Conservation (phyloP, 2,797 vertebrate species). For the Merluccius polli region DNA sequence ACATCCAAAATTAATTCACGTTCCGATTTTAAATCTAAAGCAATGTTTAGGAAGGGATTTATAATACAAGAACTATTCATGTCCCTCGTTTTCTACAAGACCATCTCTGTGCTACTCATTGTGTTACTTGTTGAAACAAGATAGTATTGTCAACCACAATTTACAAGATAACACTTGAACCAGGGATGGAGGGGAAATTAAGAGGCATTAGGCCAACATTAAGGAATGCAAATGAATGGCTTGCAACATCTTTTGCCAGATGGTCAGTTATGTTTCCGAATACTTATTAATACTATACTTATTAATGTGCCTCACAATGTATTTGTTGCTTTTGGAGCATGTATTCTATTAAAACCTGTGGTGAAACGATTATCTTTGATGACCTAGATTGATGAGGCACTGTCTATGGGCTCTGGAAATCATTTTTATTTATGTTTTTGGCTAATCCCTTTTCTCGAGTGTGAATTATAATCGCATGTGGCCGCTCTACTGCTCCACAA, state of each 20-base stretch:
- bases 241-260: conserved; percentile 26
- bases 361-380: conserved; percentile 40
- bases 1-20: neutral
- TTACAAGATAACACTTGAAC: neutral
- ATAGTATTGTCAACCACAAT: neutral
- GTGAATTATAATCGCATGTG: conserved; percentile 45
- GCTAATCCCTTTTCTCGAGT: conserved; percentile 42
- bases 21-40: neutral
- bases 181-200: neutral
- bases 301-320: neutral
- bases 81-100: no score
- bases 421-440: conserved; percentile 21
- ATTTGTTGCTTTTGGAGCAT: conserved; percentile 22
- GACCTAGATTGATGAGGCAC: conserved; percentile 26
- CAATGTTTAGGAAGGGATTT: neutral
- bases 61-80: no score
- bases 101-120: no score
- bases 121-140: no score
- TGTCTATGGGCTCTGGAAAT: conserved; percentile 30
- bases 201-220: neutral
- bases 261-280: conserved; percentile 26
- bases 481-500: conserved; percentile 30
- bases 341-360: conserved; percentile 29
- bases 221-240: neutral
- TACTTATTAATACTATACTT: conserved; percentile 18